Percentiles rank a stretch among this genome's conserved stretches.
Evolutionary conservation across 2,888 invertebrate species (phyloP).

Genomic region (Sinodicranocentrus sp.): DNA sequence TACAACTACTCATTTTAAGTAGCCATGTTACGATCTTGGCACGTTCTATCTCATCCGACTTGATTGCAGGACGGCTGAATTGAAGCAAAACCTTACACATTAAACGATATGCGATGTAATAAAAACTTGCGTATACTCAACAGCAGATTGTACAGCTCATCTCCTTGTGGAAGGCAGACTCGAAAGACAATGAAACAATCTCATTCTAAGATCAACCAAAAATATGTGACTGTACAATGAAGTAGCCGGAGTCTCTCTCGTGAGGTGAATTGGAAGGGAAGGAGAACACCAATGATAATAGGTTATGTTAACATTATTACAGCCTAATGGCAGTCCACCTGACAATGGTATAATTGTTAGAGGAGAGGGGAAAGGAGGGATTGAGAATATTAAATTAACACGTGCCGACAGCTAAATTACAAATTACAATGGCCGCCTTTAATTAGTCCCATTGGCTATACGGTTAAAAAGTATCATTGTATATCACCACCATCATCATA

Average conservation of each 20-base stretch:
- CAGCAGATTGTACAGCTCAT: too few relatives aligned
- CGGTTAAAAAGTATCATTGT: slow-evolving; percentile 59
- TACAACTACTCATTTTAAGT: slow-evolving; percentile 17
- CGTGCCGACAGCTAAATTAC: slow-evolving; percentile 76
- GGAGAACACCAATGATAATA: slow-evolving; percentile 54
- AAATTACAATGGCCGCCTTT: slow-evolving; percentile 74
- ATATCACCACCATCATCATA: slow-evolving; percentile 14
- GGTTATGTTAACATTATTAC: slow-evolving; percentile 53
- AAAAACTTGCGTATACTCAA: too few relatives aligned
- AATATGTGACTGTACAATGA: slow-evolving; percentile 30
- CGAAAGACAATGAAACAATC: slow-evolving; percentile 16
- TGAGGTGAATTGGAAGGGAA: slow-evolving; percentile 32
- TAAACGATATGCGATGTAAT: too few relatives aligned
- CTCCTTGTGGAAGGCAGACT: not conserved
- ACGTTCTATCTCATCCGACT: slow-evolving; percentile 18
- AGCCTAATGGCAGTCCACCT: slow-evolving; percentile 30
- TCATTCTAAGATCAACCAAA: slow-evolving; percentile 3
- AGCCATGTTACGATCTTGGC: slow-evolving; percentile 33
- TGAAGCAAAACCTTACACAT: too few relatives aligned
- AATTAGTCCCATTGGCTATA: slow-evolving; percentile 75
- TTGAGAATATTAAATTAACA: slow-evolving; percentile 76
- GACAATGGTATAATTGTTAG: slow-evolving; percentile 55
- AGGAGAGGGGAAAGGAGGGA: slow-evolving; percentile 45
- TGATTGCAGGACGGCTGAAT: too few relatives aligned
- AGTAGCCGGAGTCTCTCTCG: slow-evolving; percentile 5